Percentiles rank a stretch among this genome's conserved stretches.
Evolutionary conservation across 2,888 invertebrate genomes (phyloP).

Genomic region (Lasioglossum morio): DNA sequence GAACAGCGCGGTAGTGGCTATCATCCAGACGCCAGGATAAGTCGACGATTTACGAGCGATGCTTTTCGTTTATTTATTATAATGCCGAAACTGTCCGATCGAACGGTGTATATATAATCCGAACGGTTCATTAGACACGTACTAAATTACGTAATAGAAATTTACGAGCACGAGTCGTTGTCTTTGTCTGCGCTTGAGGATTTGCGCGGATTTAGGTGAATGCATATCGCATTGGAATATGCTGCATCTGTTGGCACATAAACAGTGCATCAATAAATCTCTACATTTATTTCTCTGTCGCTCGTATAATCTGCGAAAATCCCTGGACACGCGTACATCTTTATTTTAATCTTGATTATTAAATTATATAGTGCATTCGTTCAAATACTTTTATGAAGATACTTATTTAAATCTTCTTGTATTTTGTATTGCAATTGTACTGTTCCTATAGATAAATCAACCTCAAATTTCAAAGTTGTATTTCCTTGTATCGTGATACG

Average conservation of each 20-base stretch:
- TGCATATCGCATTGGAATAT: background rate
- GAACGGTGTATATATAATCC: conserved; percentile 10
- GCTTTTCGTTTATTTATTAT: conserved; percentile 46
- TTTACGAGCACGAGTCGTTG: conserved; percentile 26
- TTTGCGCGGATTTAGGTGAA: conserved; percentile 21
- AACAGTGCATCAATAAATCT: background rate
- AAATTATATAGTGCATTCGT: background rate
- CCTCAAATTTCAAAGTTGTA: background rate
- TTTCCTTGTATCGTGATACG: background rate
- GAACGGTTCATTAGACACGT: conserved; percentile 29
- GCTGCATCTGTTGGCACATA: conserved; percentile 8
- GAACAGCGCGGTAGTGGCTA: conserved; percentile 42
- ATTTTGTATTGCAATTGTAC: background rate
- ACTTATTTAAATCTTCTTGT: background rate
- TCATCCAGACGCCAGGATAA: conserved; percentile 53
- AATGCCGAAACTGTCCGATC: background rate
- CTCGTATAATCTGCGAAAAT: background rate
- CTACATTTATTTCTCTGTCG: background rate
- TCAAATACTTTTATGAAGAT: background rate
- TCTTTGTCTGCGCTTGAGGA: conserved; percentile 12
- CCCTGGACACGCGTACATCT: background rate
- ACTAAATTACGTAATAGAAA: background rate
- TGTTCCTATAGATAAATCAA: background rate
- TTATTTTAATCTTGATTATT: background rate
- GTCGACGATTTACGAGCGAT: conserved; percentile 47